phyloP scores from a whole-genome alignment of 2,888 invertebrate species.

The Chalcosyrphus nemorum region DNA sequence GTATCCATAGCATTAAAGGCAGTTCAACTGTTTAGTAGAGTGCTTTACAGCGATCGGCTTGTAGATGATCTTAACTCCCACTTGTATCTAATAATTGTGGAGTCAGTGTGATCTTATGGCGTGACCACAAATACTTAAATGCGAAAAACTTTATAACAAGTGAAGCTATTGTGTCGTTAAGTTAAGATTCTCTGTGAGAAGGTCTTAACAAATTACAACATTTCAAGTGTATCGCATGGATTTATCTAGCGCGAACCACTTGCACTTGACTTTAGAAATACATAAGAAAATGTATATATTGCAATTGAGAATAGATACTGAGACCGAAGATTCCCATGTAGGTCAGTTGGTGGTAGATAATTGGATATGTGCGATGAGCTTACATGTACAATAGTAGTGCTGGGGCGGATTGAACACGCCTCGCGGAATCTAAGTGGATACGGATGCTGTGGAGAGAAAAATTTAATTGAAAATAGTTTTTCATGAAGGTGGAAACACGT shows the following conservation, averaged over 20 bases:
- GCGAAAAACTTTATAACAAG: conserved; percentile 34
- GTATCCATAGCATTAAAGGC: background rate
- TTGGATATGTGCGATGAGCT: conserved; percentile 33
- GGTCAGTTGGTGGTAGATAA: conserved; percentile 50
- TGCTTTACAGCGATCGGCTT: background rate
- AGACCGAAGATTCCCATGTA: conserved; percentile 49
- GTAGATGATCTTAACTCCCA: conserved; percentile 42
- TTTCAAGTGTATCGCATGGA: conserved; percentile 4
- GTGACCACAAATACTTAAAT: conserved; percentile 50
- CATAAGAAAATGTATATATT: background rate
- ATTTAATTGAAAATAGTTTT: conserved; percentile 46
- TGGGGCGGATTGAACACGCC: conserved; percentile 24
- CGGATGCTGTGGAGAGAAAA: conserved; percentile 39
- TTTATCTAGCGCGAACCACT: background rate
- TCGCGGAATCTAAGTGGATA: background rate
- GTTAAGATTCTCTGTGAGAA: conserved; percentile 36
- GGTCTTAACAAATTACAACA: conserved; percentile 33
- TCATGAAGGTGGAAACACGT: conserved; percentile 41
- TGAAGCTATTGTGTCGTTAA: conserved; percentile 58
- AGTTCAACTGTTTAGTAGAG: conserved; percentile 8
- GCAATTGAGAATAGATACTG: background rate
- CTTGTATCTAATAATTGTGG: conserved; percentile 30
- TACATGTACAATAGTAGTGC: conserved; percentile 26
- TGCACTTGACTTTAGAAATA: conserved; percentile 38
- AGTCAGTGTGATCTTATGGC: conserved; percentile 38